These are phyloP conservation scores for Hypselothyrea guttata DNA, from an alignment of 2,888 invertebrate species.

Conservation along the genomic window DNA sequence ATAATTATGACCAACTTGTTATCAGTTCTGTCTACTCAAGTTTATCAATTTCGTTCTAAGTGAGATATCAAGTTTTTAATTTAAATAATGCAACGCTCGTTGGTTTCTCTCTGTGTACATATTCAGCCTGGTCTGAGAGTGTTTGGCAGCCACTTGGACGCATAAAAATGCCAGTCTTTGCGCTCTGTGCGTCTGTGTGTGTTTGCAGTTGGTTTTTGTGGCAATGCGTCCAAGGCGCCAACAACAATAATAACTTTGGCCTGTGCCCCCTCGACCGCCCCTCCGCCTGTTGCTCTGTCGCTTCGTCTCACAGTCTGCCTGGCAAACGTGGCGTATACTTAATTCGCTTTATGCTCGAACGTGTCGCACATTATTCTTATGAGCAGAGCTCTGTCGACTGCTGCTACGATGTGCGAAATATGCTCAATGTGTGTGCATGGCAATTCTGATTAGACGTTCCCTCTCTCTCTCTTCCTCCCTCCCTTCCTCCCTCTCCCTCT, in stretches of 20 bases:
- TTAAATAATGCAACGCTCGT: too few species aligned
- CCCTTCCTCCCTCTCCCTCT: slow-evolving; percentile 1
- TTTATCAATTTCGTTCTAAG: too few species aligned
- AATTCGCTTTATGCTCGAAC: slow-evolving; percentile 74
- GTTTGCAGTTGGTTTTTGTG: slow-evolving; percentile 42
- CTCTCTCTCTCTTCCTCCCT: neutral
- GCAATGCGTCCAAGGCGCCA: slow-evolving; percentile 33
- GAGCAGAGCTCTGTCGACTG: slow-evolving; percentile 31
- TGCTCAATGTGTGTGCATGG: slow-evolving; percentile 69
- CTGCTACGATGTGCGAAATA: slow-evolving; percentile 72
- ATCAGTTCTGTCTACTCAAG: too few species aligned
- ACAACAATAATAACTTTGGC: slow-evolving; percentile 1
- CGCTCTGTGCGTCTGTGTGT: slow-evolving; percentile 32
- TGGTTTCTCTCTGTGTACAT: too few species aligned
- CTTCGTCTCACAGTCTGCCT: slow-evolving; percentile 44
- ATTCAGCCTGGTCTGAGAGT: slow-evolving; percentile 27
- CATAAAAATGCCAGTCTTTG: slow-evolving; percentile 65
- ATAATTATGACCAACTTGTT: too few species aligned
- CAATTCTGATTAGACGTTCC: slow-evolving; percentile 63
- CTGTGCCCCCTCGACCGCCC: slow-evolving; percentile 20
- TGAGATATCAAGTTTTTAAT: too few species aligned
- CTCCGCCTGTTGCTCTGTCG: slow-evolving; percentile 31
- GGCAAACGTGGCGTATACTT: slow-evolving; percentile 72
- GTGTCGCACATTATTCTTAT: slow-evolving; percentile 74
- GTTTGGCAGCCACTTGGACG: slow-evolving; percentile 64